Base-by-base conservation (phyloP, 2,888 invertebrate genomes). In the Drosophila tanythrix region DNA sequence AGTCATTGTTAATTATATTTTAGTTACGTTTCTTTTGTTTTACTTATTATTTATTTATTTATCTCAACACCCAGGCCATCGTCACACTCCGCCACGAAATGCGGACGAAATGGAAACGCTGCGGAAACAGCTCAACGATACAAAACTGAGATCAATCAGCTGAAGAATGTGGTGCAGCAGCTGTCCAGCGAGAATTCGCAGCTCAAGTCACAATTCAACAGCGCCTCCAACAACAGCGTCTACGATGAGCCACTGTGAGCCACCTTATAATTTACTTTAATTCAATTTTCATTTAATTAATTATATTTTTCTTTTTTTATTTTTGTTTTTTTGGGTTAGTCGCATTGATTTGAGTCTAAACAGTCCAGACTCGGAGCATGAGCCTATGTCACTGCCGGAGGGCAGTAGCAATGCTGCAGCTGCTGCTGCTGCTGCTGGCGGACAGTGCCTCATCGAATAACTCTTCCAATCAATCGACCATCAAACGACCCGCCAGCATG, bases 401-500 rank as follows among this genome's bases (percentile, higher is more conserved):
- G 82, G 78, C 31, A 66, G 56, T 27, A 53, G 40, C 56, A 15
- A 46, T 46, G 6, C 64, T 13, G 68, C 56, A 1, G 62, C 56
- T 0, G 50, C 66, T 31, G 65, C 52, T 46, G 62, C 46, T 3
- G 76, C 65, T 35, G 56, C n/a, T n/a, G n/a, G n/a, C 51, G 29
- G 84, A 83, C 40, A 86, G 88, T 57, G 76, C 79, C 29, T 88
- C 92, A 2, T 88, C 91, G 2, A 82, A 88, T 25, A 81, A 73
- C 21, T 92, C 92, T 8, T 92, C 92, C 29, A 94, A 94, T 71
- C 91, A 93, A 82, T 94, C 94, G 75, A 93, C 95, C 27, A 93
- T 94, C 38, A 96, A 96, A 92, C 94, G 97, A 89, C 97, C 97
- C 85, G 96, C 96, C 83, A 97, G 97, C 93, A 97, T 97, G 97